Base-by-base conservation (phyloP, 2,797 vertebrate species). In the Hemibagrus guttatus region DNA sequence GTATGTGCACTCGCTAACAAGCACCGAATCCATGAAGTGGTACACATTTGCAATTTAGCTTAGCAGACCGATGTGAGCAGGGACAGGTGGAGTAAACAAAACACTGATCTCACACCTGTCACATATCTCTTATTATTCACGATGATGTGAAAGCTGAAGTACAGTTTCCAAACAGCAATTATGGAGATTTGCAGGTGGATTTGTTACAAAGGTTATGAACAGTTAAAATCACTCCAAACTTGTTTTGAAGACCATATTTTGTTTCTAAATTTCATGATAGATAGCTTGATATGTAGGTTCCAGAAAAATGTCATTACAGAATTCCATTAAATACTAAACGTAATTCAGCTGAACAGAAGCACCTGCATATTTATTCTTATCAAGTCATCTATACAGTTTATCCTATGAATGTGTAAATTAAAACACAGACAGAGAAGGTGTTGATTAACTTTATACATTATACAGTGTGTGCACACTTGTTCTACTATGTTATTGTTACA, bases 1-100 rank as follows among this genome's bases (percentile, higher is more conserved):
- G n/a, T 82, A 68, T 82, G n/a, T 68, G 63, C n/a, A 8, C 82
- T 42, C 66, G 46, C 49, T 72, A 84, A 84, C 82, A 84, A 84
- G 82, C 31, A 35, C 46, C 8, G 63, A 31, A 56, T 39, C 6
- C 52, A 72, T 72, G 68, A 71, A 59, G 54, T 84, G 66, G 52
- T 59, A 14, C 54, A 13, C 68, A 59, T 72, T 84, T 59, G 82
- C 82, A 72, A 46, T 84, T 72, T 72, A 59, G 16, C 35, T 72
- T 46, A 26, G 54, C 23, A 42, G 54, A 54, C 42, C 16, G n/a
- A 69, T 68, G 63, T 72, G 23, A 84, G 54, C 63, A 14, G 83
- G 75, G 66, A 64, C 75, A 74, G 74, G 81, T 58, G 76, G 83
- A 68, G 79, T 58, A 84, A 84, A 84, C 66, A 72, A 72, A 72